Base-by-base conservation (phyloP, 2,113 vertebrate species). In the Rynchops niger region DNA sequence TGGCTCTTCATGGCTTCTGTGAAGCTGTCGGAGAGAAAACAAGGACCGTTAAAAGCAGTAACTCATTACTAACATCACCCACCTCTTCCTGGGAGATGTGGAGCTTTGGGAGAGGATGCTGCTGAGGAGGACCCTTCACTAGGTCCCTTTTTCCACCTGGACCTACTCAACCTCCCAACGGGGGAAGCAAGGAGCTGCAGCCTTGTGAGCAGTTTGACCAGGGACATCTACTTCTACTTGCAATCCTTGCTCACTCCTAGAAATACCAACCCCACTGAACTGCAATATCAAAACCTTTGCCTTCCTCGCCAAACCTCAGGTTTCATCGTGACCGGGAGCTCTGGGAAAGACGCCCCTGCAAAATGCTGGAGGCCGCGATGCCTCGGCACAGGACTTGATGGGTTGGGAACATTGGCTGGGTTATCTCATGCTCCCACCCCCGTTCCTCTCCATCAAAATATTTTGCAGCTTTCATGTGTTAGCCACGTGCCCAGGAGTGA, bases 1-100 rank as follows among this genome's bases (percentile, higher is more conserved):
- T 99, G 99, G 59, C 84, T 97, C 96, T 97, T 98, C 98, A 99
- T 99, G 30, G 98, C 99, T 94, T 99, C 98, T 1, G 98, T 98
- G 96, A 99, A 98, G 93, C 99, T 99, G 98, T 29, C 1, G 15
- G 83, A 69, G 78, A 94, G 66, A 96, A 26, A 95, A 89, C 5
- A 79, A 73, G 29, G 27, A 32, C 58, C 58, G 55, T 93, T 88
- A 88, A 81, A 53, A 86, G 40, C 20, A 13, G 58, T 1, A 1
- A 38, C 30, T 76, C 34, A 8, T 65, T 52, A 71, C 17, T 21
- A 58, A 26, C 43, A 65, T 38, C 27, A 79, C 36, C 20, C 43
- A 53, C 2, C 2, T 81, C 18, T 59, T 30, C 36, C 38, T 32
- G 55, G 63, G 71, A 77, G 58, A 73, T 20, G 15, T 0, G 1